Percentiles rank a stretch among this genome's conserved stretches.
These are phyloP conservation scores for Sciurus niger DNA, from an alignment of 2,113 vertebrate species.

Conservation along the genomic window DNA sequence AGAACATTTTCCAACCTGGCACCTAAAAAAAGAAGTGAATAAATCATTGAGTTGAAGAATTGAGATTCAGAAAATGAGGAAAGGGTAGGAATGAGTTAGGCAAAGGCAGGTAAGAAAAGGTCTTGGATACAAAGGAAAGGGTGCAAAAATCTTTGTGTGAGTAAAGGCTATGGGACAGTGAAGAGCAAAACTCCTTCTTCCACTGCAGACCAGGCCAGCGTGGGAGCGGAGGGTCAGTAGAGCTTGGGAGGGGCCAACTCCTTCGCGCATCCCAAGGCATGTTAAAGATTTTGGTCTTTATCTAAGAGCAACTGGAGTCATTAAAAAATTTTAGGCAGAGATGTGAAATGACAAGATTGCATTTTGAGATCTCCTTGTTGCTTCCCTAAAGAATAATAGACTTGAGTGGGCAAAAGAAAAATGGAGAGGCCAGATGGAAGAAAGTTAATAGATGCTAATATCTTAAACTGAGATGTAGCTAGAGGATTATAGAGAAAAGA, in stretches of 20 bases:
- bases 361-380: not conserved
- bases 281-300: not conserved
- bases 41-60: not conserved
- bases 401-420: not conserved
- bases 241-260: not conserved
- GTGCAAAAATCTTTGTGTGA: not conserved
- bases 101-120: not conserved
- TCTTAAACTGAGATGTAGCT: not conserved
- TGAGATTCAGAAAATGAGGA: not conserved
- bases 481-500: not conserved
- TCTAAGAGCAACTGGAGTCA: not conserved
- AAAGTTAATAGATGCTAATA: not conserved
- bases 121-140: not conserved
- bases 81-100: not conserved
- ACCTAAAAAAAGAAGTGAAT: not conserved
- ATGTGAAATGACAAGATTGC: not conserved
- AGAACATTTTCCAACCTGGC: not conserved
- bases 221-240: not conserved
- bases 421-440: not conserved
- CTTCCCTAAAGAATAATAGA: not conserved
- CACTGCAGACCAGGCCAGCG: not conserved
- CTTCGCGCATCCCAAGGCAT: not conserved
- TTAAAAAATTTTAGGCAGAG: not conserved
- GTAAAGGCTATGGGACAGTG: not conserved
- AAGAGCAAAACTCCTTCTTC: not conserved